Evolutionary conservation across 2,797 vertebrate species (phyloP).

Genomic region (Anguilla megastoma): DNA sequence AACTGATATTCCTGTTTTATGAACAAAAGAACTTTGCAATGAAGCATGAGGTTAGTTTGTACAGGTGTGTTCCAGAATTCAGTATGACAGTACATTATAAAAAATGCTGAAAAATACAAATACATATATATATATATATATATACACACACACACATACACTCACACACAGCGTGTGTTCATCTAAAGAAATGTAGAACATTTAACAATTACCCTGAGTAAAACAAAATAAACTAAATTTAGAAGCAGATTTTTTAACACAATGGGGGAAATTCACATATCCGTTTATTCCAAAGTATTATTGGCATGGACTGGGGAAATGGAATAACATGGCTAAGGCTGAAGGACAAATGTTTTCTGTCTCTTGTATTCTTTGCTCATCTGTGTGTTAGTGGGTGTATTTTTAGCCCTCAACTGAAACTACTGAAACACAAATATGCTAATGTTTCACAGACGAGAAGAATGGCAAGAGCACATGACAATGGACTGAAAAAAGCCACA

Average conservation of each 20-base stretch:
- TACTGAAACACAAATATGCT: slow-evolving; percentile 73
- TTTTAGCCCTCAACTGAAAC: slow-evolving; percentile 72
- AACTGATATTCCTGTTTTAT: slow-evolving; percentile 85
- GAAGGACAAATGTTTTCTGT: slow-evolving; percentile 69
- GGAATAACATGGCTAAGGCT: slow-evolving; percentile 62
- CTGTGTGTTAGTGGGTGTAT: slow-evolving; percentile 75
- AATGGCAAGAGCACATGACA: slow-evolving; percentile 55
- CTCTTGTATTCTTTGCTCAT: slow-evolving; percentile 68
- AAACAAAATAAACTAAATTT: slow-evolving; percentile 64
- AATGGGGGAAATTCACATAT: slow-evolving; percentile 79
- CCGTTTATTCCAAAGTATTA: slow-evolving; percentile 70
- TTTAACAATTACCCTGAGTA: slow-evolving; percentile 39
- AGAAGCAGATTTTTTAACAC: slow-evolving; percentile 71
- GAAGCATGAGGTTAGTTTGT: slow-evolving; percentile 76
- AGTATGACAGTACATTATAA: slow-evolving; percentile 78
- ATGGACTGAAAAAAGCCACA: slow-evolving; percentile 43
- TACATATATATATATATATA: slow-evolving; percentile 55
- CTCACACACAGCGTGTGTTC: slow-evolving; percentile 51
- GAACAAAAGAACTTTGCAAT: slow-evolving; percentile 80
- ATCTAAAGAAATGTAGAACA: slow-evolving; percentile 54
- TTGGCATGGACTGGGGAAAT: slow-evolving; percentile 66
- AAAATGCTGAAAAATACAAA: slow-evolving; percentile 48
- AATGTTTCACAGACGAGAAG: slow-evolving; percentile 67
- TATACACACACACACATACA: slow-evolving; percentile 32
- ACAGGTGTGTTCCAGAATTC: slow-evolving; percentile 70